phyloP scores from a whole-genome alignment of 64 coral and sea anemone species.

The Dendronephthya gigantea region DNA sequence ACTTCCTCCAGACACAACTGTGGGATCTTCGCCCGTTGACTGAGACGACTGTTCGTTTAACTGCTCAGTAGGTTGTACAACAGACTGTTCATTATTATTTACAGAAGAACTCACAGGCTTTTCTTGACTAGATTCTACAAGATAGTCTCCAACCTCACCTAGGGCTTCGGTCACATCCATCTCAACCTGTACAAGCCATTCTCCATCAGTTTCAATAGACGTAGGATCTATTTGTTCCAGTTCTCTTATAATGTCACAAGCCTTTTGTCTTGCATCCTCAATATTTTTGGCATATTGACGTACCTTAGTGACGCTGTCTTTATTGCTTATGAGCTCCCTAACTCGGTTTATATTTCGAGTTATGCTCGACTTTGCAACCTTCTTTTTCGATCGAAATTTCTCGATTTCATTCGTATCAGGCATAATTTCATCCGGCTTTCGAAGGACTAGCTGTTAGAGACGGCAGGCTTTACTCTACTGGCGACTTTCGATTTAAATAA shows the following conservation, averaged over 20 bases:
- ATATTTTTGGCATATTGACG: neutral
- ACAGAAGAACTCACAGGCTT: neutral
- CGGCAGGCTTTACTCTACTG: too few species aligned
- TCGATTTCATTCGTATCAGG: neutral
- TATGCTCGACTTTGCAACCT: neutral
- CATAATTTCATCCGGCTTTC: neutral
- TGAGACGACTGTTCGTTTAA: neutral
- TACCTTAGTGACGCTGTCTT: neutral
- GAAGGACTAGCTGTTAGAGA: constrained; percentile 5
- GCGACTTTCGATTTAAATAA: too few species aligned
- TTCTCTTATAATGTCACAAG: neutral
- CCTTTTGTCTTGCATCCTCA: neutral
- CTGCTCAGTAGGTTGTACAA: neutral
- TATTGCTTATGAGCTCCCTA: neutral
- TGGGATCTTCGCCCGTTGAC: neutral
- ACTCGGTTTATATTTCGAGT: neutral
- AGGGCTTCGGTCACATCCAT: constrained; percentile 22
- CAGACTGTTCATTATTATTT: too few species aligned
- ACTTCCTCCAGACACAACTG: neutral
- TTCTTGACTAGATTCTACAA: neutral
- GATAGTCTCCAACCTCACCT: constrained; percentile 19
- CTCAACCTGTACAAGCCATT: constrained; percentile 27
- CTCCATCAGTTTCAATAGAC: constrained; percentile 11
- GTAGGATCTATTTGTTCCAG: neutral
- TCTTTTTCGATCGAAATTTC: neutral